A percentile compares a stretch with the other conserved stretches of the same genome.
phyloP scores from a whole-genome alignment of 2,797 vertebrate genomes.

The Coranthus polyacanthus region DNA sequence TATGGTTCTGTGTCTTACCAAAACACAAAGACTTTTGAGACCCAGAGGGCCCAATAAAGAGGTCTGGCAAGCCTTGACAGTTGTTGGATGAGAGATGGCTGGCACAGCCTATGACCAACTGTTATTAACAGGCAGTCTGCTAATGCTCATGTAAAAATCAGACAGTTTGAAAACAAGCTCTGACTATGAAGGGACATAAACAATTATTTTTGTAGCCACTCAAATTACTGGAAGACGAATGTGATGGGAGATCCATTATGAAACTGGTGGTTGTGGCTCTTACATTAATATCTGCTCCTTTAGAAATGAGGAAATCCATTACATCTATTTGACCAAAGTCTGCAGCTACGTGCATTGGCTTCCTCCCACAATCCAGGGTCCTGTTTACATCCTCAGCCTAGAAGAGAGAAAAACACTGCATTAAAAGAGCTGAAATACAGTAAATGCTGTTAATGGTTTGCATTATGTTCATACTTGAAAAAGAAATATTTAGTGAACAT shows the following conservation, averaged over 20 bases:
- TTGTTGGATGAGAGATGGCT: constrained; percentile 15
- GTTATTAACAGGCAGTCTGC: not conserved
- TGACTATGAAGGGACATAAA: not conserved
- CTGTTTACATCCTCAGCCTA: constrained; percentile 94
- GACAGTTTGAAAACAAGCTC: not conserved
- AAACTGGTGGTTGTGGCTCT: constrained; percentile 56
- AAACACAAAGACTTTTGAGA: constrained; percentile 12
- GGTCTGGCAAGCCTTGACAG: constrained; percentile 12
- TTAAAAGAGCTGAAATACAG: not conserved
- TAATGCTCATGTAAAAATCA: not conserved
- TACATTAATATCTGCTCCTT: constrained; percentile 96
- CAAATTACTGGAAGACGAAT: constrained; percentile 46
- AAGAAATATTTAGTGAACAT: no score
- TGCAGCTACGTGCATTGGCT: constrained; percentile 93
- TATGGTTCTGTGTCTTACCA: constrained; percentile 24
- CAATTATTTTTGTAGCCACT: not conserved
- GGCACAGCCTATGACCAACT: constrained; percentile 13
- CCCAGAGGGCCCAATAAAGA: constrained; percentile 21
- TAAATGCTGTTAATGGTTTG: no score
- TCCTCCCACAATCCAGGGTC: constrained; percentile 90
- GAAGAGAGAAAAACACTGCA: constrained; percentile 19
- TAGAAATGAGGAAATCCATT: constrained; percentile 92
- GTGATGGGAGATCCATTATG: not conserved
- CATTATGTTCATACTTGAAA: no score
- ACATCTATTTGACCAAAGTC: constrained; percentile 93